Evolutionary conservation across 92 coral and sea anemone genomes (phyloP).

Genomic region (Parazoanthus darwini): DNA sequence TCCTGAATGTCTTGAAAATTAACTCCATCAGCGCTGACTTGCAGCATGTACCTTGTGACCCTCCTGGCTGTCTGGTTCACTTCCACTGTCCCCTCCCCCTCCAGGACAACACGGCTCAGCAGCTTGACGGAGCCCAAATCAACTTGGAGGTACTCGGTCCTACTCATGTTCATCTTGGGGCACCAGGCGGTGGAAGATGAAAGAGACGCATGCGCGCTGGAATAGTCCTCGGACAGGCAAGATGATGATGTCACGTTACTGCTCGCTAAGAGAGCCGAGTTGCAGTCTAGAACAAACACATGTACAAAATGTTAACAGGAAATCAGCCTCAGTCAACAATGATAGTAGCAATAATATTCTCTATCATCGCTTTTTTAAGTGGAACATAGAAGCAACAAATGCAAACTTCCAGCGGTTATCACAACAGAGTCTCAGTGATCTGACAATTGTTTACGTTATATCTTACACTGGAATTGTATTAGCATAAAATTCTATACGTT

Average conservation of each 20-base stretch:
- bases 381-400: too few relatives aligned
- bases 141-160: constrained; percentile 43
- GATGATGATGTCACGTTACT: constrained; percentile 75
- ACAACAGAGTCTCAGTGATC: too few relatives aligned
- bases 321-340: background rate
- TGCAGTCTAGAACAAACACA: constrained; percentile 48
- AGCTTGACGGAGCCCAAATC: constrained; percentile 45
- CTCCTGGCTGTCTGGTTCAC: constrained; percentile 66
- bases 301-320: background rate
- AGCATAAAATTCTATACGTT: too few relatives aligned
- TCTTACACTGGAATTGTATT: too few relatives aligned
- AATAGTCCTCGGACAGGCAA: constrained; percentile 53
- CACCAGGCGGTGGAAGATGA: constrained; percentile 72
- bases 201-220: constrained; percentile 61
- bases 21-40: constrained; percentile 56
- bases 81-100: constrained; percentile 62
- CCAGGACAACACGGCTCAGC: constrained; percentile 48
- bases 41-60: constrained; percentile 65
- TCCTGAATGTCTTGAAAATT: constrained; percentile 50
- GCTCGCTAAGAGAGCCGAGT: constrained; percentile 45
- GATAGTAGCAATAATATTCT: too few relatives aligned
- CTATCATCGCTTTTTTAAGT: too few relatives aligned
- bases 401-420: too few relatives aligned
- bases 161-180: constrained; percentile 45
- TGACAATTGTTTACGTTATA: too few relatives aligned